phyloP scores from a whole-genome alignment of 2,888 invertebrate species.

The Catocala fraxini region DNA sequence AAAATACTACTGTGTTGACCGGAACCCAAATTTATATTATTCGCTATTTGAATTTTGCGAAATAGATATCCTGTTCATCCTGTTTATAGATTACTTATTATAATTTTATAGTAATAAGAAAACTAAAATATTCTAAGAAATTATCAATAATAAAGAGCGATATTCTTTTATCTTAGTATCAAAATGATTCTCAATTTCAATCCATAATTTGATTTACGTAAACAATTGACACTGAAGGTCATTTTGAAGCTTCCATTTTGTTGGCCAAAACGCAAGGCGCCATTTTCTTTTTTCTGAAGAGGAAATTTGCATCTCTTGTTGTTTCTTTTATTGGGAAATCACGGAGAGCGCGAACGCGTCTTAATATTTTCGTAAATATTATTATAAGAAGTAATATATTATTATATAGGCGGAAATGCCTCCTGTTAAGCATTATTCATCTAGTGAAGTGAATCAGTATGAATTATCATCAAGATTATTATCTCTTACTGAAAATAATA shows the following conservation, averaged over 20 bases:
- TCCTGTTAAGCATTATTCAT: constrained; percentile 82
- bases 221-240: constrained; percentile 49
- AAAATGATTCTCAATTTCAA: constrained; percentile 1
- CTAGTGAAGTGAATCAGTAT: constrained; percentile 86
- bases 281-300: constrained; percentile 58
- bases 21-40: constrained; percentile 18
- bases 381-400: constrained; percentile 77
- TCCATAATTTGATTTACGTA: constrained; percentile 13
- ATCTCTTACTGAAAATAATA: constrained; percentile 83
- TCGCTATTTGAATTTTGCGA: constrained; percentile 34
- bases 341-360: constrained; percentile 59
- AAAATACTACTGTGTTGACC: constrained; percentile 2
- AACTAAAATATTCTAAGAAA: constrained; percentile 1
- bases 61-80: constrained; percentile 33
- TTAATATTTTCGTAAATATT: constrained; percentile 72
- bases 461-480: constrained; percentile 85
- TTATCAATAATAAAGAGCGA: too few species aligned
- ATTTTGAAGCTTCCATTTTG: constrained; percentile 64
- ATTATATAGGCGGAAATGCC: constrained; percentile 79
- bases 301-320: constrained; percentile 40
- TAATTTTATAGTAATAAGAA: background rate
- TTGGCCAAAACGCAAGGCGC: constrained; percentile 49
- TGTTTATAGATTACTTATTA: constrained; percentile 6
- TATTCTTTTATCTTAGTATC: constrained; percentile 3
- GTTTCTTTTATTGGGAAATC: constrained; percentile 71